Evolutionary conservation across 2,113 vertebrate genomes (phyloP), one percentile per base, ranked within the genome.

Genomic region (Cavia porcellus): DNA sequence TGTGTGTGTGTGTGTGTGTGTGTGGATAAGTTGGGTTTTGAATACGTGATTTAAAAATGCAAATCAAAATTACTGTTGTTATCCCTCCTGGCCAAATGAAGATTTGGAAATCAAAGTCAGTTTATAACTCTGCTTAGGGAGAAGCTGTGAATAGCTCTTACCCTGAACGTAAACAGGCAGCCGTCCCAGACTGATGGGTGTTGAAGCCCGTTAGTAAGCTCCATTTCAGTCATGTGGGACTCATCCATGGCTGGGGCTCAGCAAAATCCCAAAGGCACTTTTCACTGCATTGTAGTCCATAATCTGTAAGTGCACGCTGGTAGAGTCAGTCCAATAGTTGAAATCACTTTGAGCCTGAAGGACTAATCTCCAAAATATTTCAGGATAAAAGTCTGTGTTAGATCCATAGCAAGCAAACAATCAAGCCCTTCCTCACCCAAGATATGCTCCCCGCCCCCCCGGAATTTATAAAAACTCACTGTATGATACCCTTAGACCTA

Each of bases 1-100:
- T 38, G 38, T 38, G 38, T 38, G 15, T 42, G 20, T 50, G 59
- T 74, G 61, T 75, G 91, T 42, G 19, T 57, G 15, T 38, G 35
- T 74, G 20, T 50, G 59, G 66, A 55, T 75, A 92, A 42, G 14
- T 50, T 85, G 93, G 47, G 17, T 66, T 94, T 93, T 80, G 68
- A 93, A 66, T 96, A 85, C 81, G 88, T 81, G 42, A 75, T 86
- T 90, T 87, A n/a, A 77, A 89, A 96, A 79, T 77, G 17, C 45
- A 92, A 90, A 80, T 35, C 62, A 83, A 92, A 47, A 57, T 81
- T 64, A 62, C 30, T 15, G 2, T 66, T 91, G 50, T 50, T 82
- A 66, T 13, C 75, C 38, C 17, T 42, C 50, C 66, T 81, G 72
- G 70, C 13, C 70, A 88, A 92, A 90, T 22, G 24, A 81, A 42